Evolutionary conservation across 2,888 invertebrate genomes (phyloP).

Genomic region (Herminia tarsipennalis): DNA sequence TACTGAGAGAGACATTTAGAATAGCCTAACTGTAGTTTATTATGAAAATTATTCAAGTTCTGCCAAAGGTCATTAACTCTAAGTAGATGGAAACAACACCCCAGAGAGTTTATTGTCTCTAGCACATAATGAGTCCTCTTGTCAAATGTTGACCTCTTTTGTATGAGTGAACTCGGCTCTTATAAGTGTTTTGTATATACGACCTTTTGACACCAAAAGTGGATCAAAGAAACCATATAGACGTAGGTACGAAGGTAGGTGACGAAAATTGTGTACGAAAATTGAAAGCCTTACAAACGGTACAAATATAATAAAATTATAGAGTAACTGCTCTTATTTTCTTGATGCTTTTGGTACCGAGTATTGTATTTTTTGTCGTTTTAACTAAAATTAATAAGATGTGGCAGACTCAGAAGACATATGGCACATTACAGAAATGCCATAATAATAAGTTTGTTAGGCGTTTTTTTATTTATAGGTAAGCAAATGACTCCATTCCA

Average conservation of each 20-base stretch:
- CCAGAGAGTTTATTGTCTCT: slow-evolving; percentile 59
- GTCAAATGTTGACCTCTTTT: slow-evolving; percentile 29
- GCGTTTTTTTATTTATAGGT: too few species aligned
- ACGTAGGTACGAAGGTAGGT: slow-evolving; percentile 2
- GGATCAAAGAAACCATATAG: slow-evolving; percentile 38
- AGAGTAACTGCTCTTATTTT: too few species aligned
- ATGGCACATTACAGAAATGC: too few species aligned
- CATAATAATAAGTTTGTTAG: too few species aligned
- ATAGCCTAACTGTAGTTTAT: slow-evolving; percentile 14
- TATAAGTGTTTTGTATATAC: slow-evolving; percentile 18
- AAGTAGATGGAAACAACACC: slow-evolving; percentile 42
- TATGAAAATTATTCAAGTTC: slow-evolving; percentile 47
- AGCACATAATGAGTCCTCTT: slow-evolving; percentile 61
- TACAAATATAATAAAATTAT: background rate
- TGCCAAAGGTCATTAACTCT: slow-evolving; percentile 43
- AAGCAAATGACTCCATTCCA: too few species aligned
- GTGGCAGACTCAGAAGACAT: too few species aligned
- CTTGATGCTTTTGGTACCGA: too few species aligned
- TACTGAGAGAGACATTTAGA: too few species aligned
- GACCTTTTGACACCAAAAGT: slow-evolving; percentile 33
- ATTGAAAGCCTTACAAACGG: slow-evolving; percentile 26
- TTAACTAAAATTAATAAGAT: too few species aligned
- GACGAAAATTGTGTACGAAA: slow-evolving; percentile 23
- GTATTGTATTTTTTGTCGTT: too few species aligned
- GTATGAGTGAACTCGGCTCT: slow-evolving; percentile 19